Evolutionary conservation across 1,140 invertebrate species (phyloP), one percentile per base, ranked within the genome.

Genomic region (Solenopsis invicta): DNA sequence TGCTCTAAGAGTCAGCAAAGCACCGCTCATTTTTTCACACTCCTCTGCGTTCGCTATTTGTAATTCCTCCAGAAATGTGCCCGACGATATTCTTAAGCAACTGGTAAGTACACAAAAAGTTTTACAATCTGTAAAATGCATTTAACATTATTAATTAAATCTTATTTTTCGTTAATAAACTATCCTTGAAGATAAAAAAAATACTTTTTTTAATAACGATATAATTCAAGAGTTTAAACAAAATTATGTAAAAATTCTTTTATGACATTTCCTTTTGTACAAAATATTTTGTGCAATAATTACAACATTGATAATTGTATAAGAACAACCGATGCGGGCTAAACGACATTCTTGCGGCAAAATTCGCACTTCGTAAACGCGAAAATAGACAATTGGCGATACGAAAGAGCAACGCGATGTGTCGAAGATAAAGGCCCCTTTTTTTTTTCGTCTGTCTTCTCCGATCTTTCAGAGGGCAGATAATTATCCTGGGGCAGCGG

Each of bases 21-120:
- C 98, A 0, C 98, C 98, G 2, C 97, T 99, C 86, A 98, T 99
- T 92, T 99, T 98, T 95, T 98, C 97, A 74, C 98, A 99, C 94
- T 98, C 98, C 0, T 98, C 97, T 6, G 98, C 98, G 13, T 98
- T 97, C 93, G 96, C 97, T 61, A 96, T 98, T 71, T 99, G 98
- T 95, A 97, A 97, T 88, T 97, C 98, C 90, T 97, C 97, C 78
- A 96, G 98, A 75, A 99, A 99, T 93, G 98, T 99, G 21, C 98
- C 97, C 72, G 98, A 97, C 94, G 97, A 98, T 91, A 97, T 98
- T 85, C 96, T 99, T 84, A 96, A 97, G 89, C 96, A 97, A 90
- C 95, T 98, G 96, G 98, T 98, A 95, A 52, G 71, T 84, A 62
- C 4, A 48, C 16, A 59, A 3, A 82, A 10, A 34, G 21, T 24